Evolutionary conservation across 2,797 vertebrate genomes (phyloP).

Genomic region (Echiichthys vipera): DNA sequence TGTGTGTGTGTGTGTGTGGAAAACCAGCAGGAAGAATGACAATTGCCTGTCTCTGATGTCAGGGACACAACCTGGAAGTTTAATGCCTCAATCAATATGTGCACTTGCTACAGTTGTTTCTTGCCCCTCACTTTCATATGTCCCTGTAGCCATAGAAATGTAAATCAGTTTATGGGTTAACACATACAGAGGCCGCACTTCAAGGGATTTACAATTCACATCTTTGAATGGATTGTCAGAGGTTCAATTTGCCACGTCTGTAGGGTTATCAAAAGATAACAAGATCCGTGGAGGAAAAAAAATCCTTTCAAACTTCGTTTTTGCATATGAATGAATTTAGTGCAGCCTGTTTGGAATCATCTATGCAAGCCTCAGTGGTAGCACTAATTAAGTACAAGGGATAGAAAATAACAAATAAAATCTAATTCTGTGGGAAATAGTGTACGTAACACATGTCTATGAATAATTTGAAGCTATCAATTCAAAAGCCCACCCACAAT

Average conservation of each 20-base stretch:
- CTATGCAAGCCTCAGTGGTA: conserved; percentile 10
- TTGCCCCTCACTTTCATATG: conserved; percentile 25
- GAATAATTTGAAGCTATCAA: no score
- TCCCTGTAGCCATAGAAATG: conserved; percentile 39
- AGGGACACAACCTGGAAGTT: conserved; percentile 38
- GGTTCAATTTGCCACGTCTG: conserved; percentile 43
- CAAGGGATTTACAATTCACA: conserved; percentile 11
- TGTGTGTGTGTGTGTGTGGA: background rate
- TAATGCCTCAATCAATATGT: conserved; percentile 64
- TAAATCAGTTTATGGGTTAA: conserved; percentile 46
- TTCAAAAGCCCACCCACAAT: no score
- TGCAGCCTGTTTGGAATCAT: conserved; percentile 21
- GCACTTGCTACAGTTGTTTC: background rate
- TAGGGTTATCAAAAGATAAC: conserved; percentile 53
- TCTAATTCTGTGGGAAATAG: no score
- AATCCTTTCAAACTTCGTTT: conserved; percentile 29
- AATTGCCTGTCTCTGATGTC: conserved; percentile 37
- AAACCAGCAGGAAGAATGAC: conserved; percentile 13
- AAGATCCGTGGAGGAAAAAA: conserved; percentile 30
- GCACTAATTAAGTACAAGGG: conserved; percentile 35
- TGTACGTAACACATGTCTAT: no score
- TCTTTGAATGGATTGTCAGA: conserved; percentile 36
- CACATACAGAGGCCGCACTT: conserved; percentile 1
- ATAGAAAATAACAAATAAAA: no score
- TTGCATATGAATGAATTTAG: conserved; percentile 41